Percentiles rank a stretch among this genome's conserved stretches.
phyloP scores from a whole-genome alignment of 2,888 invertebrate genomes.

The Campoplex nolae region DNA sequence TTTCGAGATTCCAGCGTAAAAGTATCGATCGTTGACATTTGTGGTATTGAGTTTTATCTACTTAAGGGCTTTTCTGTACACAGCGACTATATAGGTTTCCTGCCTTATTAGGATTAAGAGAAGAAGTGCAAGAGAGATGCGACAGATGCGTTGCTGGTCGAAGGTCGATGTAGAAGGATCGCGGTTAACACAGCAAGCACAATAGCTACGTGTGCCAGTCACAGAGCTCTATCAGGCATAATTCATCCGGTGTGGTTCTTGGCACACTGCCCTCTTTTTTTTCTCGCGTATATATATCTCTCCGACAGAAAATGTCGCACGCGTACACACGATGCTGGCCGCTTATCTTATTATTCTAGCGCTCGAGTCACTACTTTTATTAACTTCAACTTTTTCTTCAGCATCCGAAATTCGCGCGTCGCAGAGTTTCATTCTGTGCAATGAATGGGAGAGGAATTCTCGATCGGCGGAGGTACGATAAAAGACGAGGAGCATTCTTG shows the following conservation, averaged over 20 bases:
- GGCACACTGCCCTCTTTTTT: constrained; percentile 69
- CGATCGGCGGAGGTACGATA: not conserved
- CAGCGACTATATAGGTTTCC: not conserved
- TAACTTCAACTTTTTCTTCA: not conserved
- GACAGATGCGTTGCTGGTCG: constrained; percentile 55
- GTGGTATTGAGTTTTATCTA: not conserved
- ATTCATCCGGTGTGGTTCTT: constrained; percentile 67
- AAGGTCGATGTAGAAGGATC: constrained; percentile 56
- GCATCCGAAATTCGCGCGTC: constrained; percentile 1
- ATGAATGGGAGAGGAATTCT: no score
- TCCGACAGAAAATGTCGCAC: constrained; percentile 6
- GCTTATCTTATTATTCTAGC: constrained; percentile 21
- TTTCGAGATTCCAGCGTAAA: no score
- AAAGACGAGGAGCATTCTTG: not conserved
- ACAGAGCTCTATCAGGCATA: constrained; percentile 68
- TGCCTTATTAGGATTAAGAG: not conserved
- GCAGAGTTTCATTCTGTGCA: not conserved
- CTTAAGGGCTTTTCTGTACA: not conserved
- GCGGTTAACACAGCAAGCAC: constrained; percentile 67
- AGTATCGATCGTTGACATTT: no score
- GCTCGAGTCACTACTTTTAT: constrained; percentile 19
- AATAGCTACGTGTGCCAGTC: constrained; percentile 69
- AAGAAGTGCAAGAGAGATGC: not conserved
- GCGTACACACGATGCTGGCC: not conserved
- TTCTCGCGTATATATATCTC: not conserved